These are phyloP conservation scores for Epistrophella euchroma DNA, from an alignment of 2,888 invertebrate species.

Conservation along the genomic window DNA sequence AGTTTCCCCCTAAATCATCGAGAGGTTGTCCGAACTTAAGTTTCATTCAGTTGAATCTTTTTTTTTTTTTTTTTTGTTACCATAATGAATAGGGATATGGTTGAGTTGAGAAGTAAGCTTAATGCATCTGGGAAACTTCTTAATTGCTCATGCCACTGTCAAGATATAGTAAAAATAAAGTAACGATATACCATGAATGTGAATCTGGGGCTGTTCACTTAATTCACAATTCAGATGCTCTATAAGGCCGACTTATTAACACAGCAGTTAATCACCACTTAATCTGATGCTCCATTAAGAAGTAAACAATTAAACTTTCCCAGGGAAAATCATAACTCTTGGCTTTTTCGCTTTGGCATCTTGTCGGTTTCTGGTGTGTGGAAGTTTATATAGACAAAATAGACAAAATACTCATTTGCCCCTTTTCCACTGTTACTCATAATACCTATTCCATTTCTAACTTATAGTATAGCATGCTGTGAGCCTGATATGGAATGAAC, in stretches of 20 bases:
- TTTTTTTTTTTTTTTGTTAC: not conserved
- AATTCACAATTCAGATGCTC: constrained; percentile 33
- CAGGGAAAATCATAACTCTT: constrained; percentile 69
- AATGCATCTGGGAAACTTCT: constrained; percentile 30
- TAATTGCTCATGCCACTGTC: constrained; percentile 18
- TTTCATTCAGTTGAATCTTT: constrained; percentile 16
- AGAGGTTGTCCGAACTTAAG: not conserved
- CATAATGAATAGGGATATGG: not conserved
- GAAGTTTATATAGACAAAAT: not conserved
- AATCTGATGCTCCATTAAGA: constrained; percentile 75
- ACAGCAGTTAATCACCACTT: constrained; percentile 75
- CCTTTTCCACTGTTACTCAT: not conserved
- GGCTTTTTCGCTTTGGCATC: constrained; percentile 42
- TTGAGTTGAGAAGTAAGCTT: not conserved
- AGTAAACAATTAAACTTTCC: constrained; percentile 72
- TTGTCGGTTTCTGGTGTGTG: not conserved
- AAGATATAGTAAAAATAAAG: constrained; percentile 4
- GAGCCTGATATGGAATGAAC: constrained; percentile 5
- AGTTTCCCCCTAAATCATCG: constrained; percentile 14
- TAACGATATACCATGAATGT: constrained; percentile 6
- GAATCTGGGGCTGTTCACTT: constrained; percentile 27
- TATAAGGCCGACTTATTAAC: constrained; percentile 69
- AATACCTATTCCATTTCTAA: constrained; percentile 1
- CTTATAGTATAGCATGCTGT: not conserved
- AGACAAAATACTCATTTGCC: not conserved